phyloP scores from a whole-genome alignment of 2,113 vertebrate genomes.

The Megaceryle torquata region DNA sequence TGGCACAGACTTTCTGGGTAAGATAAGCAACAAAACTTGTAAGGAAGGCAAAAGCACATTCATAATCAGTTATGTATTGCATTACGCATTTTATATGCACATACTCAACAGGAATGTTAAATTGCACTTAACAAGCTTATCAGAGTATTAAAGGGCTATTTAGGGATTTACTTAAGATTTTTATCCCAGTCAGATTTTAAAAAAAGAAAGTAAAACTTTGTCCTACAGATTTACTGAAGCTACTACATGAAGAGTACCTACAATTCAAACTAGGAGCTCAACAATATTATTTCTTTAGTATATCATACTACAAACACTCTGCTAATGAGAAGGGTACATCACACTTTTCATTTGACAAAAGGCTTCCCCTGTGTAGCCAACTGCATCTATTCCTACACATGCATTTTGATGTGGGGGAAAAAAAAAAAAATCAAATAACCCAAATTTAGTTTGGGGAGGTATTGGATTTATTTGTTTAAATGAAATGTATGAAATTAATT shows the following conservation, averaged over 20 bases:
- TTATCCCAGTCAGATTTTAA: not conserved
- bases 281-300: not conserved
- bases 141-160: constrained; percentile 34
- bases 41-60: not conserved
- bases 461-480: not conserved
- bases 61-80: not conserved
- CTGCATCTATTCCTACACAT: not conserved
- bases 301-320: not conserved
- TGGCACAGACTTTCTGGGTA: not conserved
- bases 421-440: not conserved
- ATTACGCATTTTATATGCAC: not conserved
- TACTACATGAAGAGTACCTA: not conserved
- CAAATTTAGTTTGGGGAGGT: not conserved
- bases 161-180: constrained; percentile 45
- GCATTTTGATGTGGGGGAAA: not conserved
- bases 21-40: not conserved
- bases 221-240: not conserved
- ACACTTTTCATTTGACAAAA: not conserved
- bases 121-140: constrained; percentile 43
- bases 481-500: not conserved
- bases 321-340: not conserved
- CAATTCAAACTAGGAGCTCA: not conserved
- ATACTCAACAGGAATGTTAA: not conserved
- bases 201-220: not conserved
- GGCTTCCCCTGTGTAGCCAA: not conserved